phyloP scores from a whole-genome alignment of 2,797 vertebrate genomes.

The Antennarius maculatus region DNA sequence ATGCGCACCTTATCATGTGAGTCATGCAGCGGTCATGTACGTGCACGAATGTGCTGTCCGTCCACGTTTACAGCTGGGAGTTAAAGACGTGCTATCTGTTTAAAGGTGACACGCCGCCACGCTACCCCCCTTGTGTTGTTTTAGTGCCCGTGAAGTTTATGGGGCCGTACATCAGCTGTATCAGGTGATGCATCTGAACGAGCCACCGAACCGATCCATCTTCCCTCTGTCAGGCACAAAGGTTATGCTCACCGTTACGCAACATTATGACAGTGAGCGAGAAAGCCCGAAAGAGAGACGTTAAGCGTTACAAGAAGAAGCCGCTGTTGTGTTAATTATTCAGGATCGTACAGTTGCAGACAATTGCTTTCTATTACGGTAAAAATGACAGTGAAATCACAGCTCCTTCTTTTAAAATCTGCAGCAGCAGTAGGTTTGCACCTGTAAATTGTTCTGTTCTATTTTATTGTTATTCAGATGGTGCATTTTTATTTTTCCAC shows the following conservation, averaged over 20 bases:
- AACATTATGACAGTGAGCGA: background rate
- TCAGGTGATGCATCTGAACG: constrained; percentile 26
- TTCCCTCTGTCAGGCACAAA: background rate
- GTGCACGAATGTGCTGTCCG: constrained; percentile 22
- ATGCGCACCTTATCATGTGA: no score
- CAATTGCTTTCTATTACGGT: background rate
- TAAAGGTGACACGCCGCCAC: constrained; percentile 19
- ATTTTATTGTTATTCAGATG: no score
- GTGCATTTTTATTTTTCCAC: background rate
- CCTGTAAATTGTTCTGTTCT: no score
- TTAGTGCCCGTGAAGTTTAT: constrained; percentile 49
- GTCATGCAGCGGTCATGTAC: background rate
- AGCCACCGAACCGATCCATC: constrained; percentile 23
- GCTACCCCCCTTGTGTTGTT: constrained; percentile 21
- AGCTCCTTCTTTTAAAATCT: constrained; percentile 11
- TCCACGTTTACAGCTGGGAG: constrained; percentile 56
- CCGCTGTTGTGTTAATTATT: constrained; percentile 11
- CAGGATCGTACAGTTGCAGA: background rate
- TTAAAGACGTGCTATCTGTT: constrained; percentile 50
- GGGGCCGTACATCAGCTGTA: constrained; percentile 42
- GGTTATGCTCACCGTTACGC: constrained; percentile 7
- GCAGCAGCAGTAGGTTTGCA: constrained; percentile 1
- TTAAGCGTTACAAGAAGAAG: background rate
- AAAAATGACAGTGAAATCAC: constrained; percentile 3
- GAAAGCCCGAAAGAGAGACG: background rate